phyloP scores from a whole-genome alignment of 2,797 vertebrate genomes.

The Eulemur albifrons region DNA sequence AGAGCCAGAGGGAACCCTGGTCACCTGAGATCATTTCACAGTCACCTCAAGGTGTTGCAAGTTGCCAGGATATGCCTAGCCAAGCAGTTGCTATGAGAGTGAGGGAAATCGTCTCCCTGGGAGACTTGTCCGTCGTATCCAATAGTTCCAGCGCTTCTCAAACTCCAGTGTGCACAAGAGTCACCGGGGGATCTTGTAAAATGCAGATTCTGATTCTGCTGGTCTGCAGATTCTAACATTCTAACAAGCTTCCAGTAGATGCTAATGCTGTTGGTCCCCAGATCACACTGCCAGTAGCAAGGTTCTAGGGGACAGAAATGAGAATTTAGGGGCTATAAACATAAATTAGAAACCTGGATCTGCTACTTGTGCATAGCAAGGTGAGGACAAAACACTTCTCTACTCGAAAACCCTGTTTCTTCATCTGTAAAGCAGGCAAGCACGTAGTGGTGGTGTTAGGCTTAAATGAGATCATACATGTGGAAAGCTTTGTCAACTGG shows the following conservation, averaged over 20 bases:
- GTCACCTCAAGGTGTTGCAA: neutral
- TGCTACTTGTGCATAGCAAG: neutral
- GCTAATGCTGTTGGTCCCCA: neutral
- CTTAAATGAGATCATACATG: neutral
- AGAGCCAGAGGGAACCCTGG: neutral
- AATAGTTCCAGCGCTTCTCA: accelerated
- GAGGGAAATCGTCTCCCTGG: neutral
- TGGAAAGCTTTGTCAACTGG: neutral
- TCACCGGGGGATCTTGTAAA: neutral
- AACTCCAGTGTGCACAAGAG: accelerated
- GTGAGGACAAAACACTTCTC: neutral
- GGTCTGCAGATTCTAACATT: neutral
- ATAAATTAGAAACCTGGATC: neutral
- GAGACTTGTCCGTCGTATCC: no score
- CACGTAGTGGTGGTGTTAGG: accelerated
- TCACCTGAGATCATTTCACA: neutral
- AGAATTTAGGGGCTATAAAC: neutral
- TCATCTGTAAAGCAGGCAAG: neutral
- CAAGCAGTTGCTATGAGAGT: neutral
- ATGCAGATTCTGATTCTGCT: neutral
- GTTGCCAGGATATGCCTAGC: neutral
- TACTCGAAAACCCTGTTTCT: neutral
- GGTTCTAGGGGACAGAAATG: neutral
- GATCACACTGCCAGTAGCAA: neutral
- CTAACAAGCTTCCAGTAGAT: neutral